Percentiles rank a stretch among this genome's conserved stretches.
Evolutionary conservation across 1,140 invertebrate species (phyloP).

Genomic region (Aporrectodea caliginosa): DNA sequence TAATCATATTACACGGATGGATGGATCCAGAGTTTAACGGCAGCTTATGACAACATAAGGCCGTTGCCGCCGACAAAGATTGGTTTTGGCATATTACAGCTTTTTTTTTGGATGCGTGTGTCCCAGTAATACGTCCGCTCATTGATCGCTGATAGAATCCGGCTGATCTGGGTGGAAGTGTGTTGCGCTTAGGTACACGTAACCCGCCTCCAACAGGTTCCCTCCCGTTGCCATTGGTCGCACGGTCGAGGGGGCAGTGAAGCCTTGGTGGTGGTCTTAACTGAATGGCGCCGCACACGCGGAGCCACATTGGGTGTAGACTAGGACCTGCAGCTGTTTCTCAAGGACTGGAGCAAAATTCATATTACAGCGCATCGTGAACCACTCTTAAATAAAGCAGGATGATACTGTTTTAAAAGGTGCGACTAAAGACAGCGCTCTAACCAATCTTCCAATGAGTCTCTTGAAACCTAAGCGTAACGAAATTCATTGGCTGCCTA

Average conservation of each 20-base stretch:
- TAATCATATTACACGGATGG: too few relatives aligned
- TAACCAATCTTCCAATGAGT: too few relatives aligned
- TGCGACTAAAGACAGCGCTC: too few relatives aligned
- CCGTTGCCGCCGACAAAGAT: too few relatives aligned
- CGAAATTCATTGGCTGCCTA: too few relatives aligned
- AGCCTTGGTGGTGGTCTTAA: not conserved
- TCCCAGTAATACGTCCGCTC: not conserved
- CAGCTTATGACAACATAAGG: too few relatives aligned
- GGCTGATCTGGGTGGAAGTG: not conserved
- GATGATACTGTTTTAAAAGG: too few relatives aligned
- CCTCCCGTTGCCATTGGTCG: not conserved
- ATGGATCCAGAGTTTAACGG: too few relatives aligned
- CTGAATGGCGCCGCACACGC: not conserved
- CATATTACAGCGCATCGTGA: too few relatives aligned
- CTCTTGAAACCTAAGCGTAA: too few relatives aligned
- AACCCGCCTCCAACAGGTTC: not conserved
- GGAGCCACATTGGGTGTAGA: not conserved
- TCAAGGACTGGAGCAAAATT: slow-evolving; percentile 2
- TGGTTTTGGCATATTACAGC: too few relatives aligned
- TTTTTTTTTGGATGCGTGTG: slow-evolving; percentile 1
- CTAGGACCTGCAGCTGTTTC: not conserved
- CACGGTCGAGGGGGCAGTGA: not conserved
- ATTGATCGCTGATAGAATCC: not conserved
- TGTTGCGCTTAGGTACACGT: not conserved
- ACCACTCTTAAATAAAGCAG: too few relatives aligned